Evolutionary conservation across 2,797 vertebrate species (phyloP).

Genomic region (Rhinatrema bivittatum): DNA sequence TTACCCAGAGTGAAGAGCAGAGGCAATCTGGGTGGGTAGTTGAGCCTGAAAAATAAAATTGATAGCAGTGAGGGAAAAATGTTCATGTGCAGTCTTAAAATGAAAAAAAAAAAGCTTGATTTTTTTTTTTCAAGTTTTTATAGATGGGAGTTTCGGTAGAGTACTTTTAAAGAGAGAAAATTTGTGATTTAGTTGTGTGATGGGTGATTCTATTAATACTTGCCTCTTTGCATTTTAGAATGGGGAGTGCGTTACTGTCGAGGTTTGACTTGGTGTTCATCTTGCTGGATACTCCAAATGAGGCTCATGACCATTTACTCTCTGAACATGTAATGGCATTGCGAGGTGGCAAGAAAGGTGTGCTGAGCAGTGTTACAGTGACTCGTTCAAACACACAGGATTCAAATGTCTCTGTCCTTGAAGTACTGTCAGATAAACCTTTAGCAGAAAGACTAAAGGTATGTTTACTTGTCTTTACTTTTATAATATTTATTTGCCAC

Average conservation of each 20-base stretch:
- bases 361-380: constrained; percentile 51
- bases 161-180: too few species aligned
- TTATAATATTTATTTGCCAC: neutral
- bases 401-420: constrained; percentile 68
- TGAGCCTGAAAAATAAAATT: too few species aligned
- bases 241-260: constrained; percentile 90
- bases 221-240: too few species aligned
- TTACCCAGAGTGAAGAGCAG: too few species aligned
- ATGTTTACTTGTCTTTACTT: neutral
- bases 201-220: too few species aligned
- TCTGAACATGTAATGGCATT: constrained; percentile 92
- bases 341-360: constrained; percentile 60
- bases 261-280: constrained; percentile 96
- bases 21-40: too few species aligned
- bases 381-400: constrained; percentile 46
- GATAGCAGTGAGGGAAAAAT: too few species aligned
- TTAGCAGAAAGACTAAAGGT: constrained; percentile 84
- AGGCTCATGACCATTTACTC: constrained; percentile 85
- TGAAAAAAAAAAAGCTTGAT: too few species aligned
- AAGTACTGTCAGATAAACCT: constrained; percentile 65
- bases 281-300: constrained; percentile 88
- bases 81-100: too few species aligned
- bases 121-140: too few species aligned
- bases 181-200: too few species aligned
- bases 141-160: too few species aligned